Evolutionary conservation across 1,140 invertebrate genomes (phyloP).

Genomic region (Drosophila setifemur): DNA sequence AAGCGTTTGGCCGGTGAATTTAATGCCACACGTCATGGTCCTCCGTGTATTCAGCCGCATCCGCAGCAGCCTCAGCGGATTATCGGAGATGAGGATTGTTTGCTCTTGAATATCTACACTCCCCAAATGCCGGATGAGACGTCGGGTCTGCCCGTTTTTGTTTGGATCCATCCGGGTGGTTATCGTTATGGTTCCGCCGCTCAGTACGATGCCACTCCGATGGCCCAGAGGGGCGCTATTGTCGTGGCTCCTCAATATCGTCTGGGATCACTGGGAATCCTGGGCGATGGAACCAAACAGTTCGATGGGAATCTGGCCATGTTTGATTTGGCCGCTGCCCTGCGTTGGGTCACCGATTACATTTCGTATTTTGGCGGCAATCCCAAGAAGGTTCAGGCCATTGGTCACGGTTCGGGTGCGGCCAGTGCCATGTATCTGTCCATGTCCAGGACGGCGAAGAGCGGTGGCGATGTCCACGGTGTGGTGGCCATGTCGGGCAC

Average conservation of each 20-base stretch:
- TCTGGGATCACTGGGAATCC: constrained; percentile 90
- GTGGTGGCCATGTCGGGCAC: constrained; percentile 88
- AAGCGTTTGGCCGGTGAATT: constrained; percentile 83
- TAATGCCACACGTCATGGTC: constrained; percentile 84
- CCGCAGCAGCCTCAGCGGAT: constrained; percentile 71
- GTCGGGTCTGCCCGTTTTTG: constrained; percentile 84
- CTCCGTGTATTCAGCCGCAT: constrained; percentile 85
- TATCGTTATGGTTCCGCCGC: constrained; percentile 86
- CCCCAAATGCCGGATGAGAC: constrained; percentile 85
- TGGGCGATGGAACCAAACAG: constrained; percentile 86
- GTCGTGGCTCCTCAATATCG: constrained; percentile 92
- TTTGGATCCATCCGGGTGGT: constrained; percentile 87
- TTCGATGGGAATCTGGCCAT: constrained; percentile 88
- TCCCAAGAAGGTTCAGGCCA: constrained; percentile 85
- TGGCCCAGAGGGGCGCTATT: constrained; percentile 87
- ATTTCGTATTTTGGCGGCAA: constrained; percentile 88
- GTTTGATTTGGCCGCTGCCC: constrained; percentile 87
- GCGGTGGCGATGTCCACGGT: constrained; percentile 83
- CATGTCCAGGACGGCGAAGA: constrained; percentile 84
- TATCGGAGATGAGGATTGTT: constrained; percentile 88
- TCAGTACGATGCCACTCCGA: constrained; percentile 85
- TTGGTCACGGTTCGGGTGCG: constrained; percentile 88
- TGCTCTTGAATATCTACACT: constrained; percentile 90
- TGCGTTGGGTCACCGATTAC: constrained; percentile 87
- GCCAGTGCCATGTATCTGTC: constrained; percentile 85